Percentiles rank a stretch among this genome's conserved stretches.
phyloP scores from a whole-genome alignment of 2,113 vertebrate genomes.

The Toxotes chatareus region DNA sequence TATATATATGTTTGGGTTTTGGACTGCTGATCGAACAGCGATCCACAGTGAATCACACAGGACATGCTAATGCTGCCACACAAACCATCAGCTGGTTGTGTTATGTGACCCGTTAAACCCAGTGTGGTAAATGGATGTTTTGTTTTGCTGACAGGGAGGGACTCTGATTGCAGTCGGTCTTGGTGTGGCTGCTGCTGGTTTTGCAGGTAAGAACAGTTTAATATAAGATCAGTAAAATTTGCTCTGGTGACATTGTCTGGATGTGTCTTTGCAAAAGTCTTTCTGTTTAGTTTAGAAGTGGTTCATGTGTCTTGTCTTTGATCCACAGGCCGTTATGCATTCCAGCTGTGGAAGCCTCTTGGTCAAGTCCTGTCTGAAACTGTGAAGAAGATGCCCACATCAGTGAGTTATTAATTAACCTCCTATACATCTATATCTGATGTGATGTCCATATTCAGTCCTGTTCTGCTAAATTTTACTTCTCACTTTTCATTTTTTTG shows the following conservation, averaged over 20 bases:
- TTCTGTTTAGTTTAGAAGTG: background rate
- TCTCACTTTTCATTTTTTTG: background rate
- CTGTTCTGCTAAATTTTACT: background rate
- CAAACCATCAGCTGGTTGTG: background rate
- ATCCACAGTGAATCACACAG: no score
- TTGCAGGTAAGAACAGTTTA: constrained; percentile 87
- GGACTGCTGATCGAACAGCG: no score
- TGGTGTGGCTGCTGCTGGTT: constrained; percentile 90
- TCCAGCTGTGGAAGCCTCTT: constrained; percentile 92
- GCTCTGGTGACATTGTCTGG: background rate
- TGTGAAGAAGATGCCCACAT: constrained; percentile 87
- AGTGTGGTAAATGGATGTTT: background rate
- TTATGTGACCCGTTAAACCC: background rate
- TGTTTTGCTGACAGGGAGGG: constrained; percentile 80
- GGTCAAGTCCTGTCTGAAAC: constrained; percentile 89
- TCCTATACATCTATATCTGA: background rate
- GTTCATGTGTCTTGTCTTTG: constrained; percentile 29
- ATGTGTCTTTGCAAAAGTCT: accelerated
- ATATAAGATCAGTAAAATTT: background rate
- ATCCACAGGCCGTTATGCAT: constrained; percentile 89
- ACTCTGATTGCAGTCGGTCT: constrained; percentile 91
- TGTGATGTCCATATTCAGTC: background rate
- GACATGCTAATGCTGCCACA: background rate
- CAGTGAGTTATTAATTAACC: constrained; percentile 83
- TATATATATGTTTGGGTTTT: no score